Evolutionary conservation across 2,113 vertebrate genomes (phyloP).

Genomic region (Tachysurus vachellii): DNA sequence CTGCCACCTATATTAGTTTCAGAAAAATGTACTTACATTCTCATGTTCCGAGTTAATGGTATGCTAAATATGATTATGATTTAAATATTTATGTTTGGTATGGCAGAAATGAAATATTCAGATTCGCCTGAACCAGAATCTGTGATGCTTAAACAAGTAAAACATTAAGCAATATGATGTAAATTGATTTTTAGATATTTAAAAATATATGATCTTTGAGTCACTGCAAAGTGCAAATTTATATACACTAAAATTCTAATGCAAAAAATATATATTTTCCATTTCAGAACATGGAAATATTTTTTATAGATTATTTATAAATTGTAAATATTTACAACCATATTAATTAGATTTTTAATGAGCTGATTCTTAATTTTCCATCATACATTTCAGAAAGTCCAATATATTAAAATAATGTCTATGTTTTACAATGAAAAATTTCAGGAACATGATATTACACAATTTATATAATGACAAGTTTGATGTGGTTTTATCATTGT

Average conservation of each 20-base stretch:
- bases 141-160: not conserved
- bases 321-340: not conserved
- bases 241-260: not conserved
- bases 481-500: not conserved
- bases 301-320: not conserved
- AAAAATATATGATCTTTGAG: not conserved
- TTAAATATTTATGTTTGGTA: not conserved
- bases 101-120: not conserved
- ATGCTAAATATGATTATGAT: not conserved
- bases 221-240: not conserved
- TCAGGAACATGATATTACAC: not conserved
- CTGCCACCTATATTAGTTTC: not conserved
- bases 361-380: not conserved
- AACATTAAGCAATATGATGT: not conserved
- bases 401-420: not conserved
- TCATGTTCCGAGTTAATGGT: not conserved
- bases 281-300: not conserved
- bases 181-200: not conserved
- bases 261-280: too few species aligned
- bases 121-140: not conserved
- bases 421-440: not conserved
- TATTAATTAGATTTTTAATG: not conserved
- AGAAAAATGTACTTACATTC: not conserved
- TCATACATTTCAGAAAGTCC: not conserved
- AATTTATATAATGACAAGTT: not conserved